Evolutionary conservation across 2,113 vertebrate genomes (phyloP).

Genomic region (Meriones unguiculatus): DNA sequence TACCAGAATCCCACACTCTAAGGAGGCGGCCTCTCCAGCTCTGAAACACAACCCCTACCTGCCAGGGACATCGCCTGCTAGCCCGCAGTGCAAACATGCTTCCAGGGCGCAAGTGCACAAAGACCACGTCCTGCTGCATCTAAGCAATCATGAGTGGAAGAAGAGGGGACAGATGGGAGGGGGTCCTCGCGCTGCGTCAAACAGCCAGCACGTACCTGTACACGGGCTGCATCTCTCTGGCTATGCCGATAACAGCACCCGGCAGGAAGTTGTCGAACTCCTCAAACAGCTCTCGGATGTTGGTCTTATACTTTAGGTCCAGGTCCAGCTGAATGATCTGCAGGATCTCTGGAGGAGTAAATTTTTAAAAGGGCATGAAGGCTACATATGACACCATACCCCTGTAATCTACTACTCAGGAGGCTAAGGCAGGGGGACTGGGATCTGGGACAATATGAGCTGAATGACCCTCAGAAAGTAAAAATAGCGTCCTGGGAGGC

Average conservation of each 20-base stretch:
- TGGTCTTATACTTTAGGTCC: slow-evolving; percentile 95
- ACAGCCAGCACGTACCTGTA: slow-evolving; percentile 91
- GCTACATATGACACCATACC: neutral
- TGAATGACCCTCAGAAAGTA: neutral
- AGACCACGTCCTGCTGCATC: fast-evolving
- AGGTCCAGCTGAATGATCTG: slow-evolving; percentile 95
- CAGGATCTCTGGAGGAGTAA: slow-evolving; percentile 89
- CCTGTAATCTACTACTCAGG: neutral
- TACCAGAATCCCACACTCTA: neutral
- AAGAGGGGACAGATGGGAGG: neutral
- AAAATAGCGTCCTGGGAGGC: neutral
- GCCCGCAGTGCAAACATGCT: too few relatives aligned
- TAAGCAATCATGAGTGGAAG: fast-evolving
- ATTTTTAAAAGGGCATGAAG: slow-evolving; percentile 50
- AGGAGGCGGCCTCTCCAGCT: neutral
- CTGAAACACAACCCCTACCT: neutral
- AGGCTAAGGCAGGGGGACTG: neutral
- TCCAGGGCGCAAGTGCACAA: neutral
- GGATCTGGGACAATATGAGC: neutral
- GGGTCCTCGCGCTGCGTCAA: fast-evolving
- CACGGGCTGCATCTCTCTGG: slow-evolving; percentile 97
- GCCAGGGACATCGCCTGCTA: too few relatives aligned
- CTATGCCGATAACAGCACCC: slow-evolving; percentile 94
- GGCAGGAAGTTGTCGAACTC: slow-evolving; percentile 94
- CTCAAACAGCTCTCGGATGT: slow-evolving; percentile 95